These are phyloP conservation scores for Poliocrania exsul DNA, from an alignment of 2,797 vertebrate species.

Conservation along the genomic window DNA sequence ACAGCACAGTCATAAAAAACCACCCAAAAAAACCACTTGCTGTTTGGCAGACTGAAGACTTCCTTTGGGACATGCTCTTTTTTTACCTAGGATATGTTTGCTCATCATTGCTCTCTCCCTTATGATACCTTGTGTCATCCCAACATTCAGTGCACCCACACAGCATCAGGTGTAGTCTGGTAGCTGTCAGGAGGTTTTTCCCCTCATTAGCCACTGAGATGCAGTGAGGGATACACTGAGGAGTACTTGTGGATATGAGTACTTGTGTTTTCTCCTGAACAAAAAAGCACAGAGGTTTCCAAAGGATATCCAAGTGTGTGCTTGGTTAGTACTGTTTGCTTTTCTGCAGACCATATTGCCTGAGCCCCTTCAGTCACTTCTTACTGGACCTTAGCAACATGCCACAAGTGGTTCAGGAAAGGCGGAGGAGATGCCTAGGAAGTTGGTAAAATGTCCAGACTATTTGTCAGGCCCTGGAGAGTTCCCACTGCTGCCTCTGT, in stretches of 20 bases:
- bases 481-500: slow-evolving; percentile 12
- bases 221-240: background rate
- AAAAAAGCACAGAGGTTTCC: background rate
- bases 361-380: background rate
- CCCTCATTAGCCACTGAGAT: background rate
- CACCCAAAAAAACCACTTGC: background rate
- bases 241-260: background rate
- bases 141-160: background rate
- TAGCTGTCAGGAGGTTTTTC: background rate
- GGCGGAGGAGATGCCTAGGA: slow-evolving; percentile 37
- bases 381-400: background rate
- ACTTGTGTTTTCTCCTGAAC: background rate
- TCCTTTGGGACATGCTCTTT: background rate
- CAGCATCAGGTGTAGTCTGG: background rate
- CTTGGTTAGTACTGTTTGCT: background rate
- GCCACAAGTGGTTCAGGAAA: slow-evolving; percentile 44
- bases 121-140: accelerated
- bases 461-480: slow-evolving; percentile 41
- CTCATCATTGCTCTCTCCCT: background rate
- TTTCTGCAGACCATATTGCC: background rate
- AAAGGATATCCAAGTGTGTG: background rate
- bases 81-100: background rate
- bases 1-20: background rate
- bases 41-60: background rate
- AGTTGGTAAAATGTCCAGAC: slow-evolving; percentile 45